Percentiles rank a stretch among this genome's conserved stretches.
phyloP scores from a whole-genome alignment of 2,888 invertebrate genomes.

The Tinea pellionella region DNA sequence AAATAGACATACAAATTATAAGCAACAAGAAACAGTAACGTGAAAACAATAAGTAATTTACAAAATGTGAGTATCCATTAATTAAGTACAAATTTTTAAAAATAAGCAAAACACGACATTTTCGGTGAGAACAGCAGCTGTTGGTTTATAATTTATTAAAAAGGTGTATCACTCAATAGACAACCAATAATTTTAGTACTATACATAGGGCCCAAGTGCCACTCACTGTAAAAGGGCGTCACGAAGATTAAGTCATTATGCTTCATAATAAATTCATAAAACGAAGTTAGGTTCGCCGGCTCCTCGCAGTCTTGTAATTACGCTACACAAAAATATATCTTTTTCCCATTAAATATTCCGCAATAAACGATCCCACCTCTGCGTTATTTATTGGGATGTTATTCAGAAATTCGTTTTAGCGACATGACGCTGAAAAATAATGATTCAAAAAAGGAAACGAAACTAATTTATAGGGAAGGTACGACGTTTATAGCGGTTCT shows the following conservation, averaged over 20 bases:
- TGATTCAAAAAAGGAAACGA: constrained; percentile 18
- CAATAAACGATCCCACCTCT: constrained; percentile 1
- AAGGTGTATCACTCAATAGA: neutral
- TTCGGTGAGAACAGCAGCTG: neutral
- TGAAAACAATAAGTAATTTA: too few relatives aligned
- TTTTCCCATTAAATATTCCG: neutral
- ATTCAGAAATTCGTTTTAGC: constrained; percentile 21
- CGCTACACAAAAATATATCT: neutral
- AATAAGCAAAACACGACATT: too few relatives aligned
- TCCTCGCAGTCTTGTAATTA: constrained; percentile 4
- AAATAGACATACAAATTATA: too few relatives aligned
- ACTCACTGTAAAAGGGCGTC: neutral
- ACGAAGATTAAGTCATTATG: constrained; percentile 4
- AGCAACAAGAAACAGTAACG: too few relatives aligned
- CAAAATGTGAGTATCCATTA: too few relatives aligned
- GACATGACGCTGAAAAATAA: constrained; percentile 18
- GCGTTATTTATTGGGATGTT: constrained; percentile 32
- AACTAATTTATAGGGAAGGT: constrained; percentile 17
- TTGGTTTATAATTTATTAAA: neutral
- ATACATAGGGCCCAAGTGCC: neutral
- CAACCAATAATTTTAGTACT: neutral
- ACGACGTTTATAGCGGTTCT: constrained; percentile 8
- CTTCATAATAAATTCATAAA: constrained; percentile 9
- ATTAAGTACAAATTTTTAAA: too few relatives aligned
- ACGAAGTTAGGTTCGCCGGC: neutral